Base-by-base conservation (phyloP, 2,113 vertebrate genomes). In the Ammodytes dubius region DNA sequence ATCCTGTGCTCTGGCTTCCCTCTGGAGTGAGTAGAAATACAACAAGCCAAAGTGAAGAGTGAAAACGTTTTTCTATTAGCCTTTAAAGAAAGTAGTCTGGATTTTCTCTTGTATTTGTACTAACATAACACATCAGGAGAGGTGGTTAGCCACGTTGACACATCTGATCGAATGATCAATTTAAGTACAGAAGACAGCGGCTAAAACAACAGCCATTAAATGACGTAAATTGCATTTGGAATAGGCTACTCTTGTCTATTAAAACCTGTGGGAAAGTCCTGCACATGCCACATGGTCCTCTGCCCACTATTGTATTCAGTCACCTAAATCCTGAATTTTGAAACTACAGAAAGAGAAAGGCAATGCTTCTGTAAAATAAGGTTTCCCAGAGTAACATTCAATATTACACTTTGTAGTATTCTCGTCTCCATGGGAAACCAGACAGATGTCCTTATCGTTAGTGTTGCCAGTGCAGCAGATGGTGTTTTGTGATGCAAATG, bases 1-100 rank as follows among this genome's bases (percentile, higher is more conserved):
- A 91, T 83, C 73, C 82, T 66, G 13, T 35, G 47, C 58, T 60
- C 45, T 64, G 60, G 66, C 40, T 88, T 74, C 40, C 53, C 64
- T 70, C 27, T 35, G 58, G 63, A 82, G 42, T 11, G 56, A 66
- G 8, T 68, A 42, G 19, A 74, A 67, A 67, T 57, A 46, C 27
- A 58, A 70, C 70, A 6, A 52, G 60, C 5, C 3, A 0, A 11
- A 69, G 42, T 46, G 42, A 49, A 66, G 74, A 81, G 42, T 27
- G 27, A 27, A 67, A 43, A 79, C 1, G 4, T 56, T 77, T 70
- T 64, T 40, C 43, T 8, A 14, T 5, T 40, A 47, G 17, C 65
- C 50, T 83, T 70, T 68, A 27, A 73, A 19, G 6, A 63, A 67
- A 35, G 49, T 11, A 46, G 19, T 49, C 35, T 19, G 11, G 12